phyloP scores from a whole-genome alignment of 2,888 invertebrate genomes.

The Synanthedon myopaeformis region DNA sequence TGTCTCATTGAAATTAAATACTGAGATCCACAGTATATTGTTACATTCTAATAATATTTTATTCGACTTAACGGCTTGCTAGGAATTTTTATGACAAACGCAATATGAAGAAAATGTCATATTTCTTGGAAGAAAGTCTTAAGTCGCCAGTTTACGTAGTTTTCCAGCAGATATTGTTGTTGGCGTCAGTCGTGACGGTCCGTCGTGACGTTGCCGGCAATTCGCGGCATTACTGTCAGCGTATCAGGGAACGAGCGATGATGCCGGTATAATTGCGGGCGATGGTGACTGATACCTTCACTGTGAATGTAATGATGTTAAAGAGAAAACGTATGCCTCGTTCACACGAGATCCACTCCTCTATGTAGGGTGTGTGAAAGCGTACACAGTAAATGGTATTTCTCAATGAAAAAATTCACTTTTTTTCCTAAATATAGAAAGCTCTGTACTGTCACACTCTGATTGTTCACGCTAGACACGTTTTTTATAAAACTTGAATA shows the following conservation, averaged over 20 bases:
- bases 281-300: conserved; percentile 2
- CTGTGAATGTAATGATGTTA: conserved; percentile 1
- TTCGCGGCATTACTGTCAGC: conserved; percentile 17
- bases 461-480: too few species aligned
- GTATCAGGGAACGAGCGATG: conserved; percentile 5
- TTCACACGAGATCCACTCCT: background rate
- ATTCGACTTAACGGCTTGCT: too few species aligned
- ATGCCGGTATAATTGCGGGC: background rate
- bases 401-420: too few species aligned
- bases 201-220: conserved; percentile 21
- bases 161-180: background rate
- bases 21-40: too few species aligned
- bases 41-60: too few species aligned
- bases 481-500: too few species aligned
- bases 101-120: background rate
- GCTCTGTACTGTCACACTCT: too few species aligned
- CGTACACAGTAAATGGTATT: too few species aligned
- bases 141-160: background rate
- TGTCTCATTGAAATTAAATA: too few species aligned
- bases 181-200: conserved; percentile 16
- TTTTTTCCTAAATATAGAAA: too few species aligned
- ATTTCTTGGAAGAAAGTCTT: background rate
- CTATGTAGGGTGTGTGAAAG: too few species aligned
- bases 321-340: background rate
- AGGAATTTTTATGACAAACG: too few species aligned